Percentiles rank a stretch among this genome's conserved stretches.
Evolutionary conservation across 2,797 vertebrate genomes (phyloP).

Genomic region (Mergus octosetaceus): DNA sequence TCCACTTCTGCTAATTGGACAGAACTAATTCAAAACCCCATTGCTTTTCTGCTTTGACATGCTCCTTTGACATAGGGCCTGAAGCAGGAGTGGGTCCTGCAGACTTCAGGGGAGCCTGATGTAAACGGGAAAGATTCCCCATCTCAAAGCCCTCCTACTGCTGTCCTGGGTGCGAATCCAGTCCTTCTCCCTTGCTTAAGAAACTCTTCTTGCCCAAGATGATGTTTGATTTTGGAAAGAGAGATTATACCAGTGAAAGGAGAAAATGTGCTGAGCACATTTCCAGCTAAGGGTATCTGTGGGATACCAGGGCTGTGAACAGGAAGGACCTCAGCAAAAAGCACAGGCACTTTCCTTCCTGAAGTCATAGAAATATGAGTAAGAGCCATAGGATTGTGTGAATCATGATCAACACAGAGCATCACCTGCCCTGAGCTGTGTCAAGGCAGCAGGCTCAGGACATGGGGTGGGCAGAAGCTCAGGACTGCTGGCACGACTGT

Average conservation of each 20-base stretch:
- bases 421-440: background rate
- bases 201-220: background rate
- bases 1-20: background rate
- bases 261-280: background rate
- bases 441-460: background rate
- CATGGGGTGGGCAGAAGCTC: background rate
- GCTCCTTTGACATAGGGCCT: background rate
- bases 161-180: background rate
- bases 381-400: background rate
- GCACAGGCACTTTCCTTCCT: background rate
- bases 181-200: background rate
- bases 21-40: background rate
- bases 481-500: accelerated
- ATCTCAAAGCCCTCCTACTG: background rate
- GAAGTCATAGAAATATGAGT: background rate
- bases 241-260: background rate
- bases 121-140: background rate
- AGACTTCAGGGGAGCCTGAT: accelerated
- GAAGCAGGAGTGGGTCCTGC: background rate
- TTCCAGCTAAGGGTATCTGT: background rate
- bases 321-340: background rate
- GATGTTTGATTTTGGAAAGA: background rate
- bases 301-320: background rate
- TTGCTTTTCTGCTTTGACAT: background rate
- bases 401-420: background rate